Evolutionary conservation across 2,113 vertebrate species (phyloP), one percentile per base, ranked within the genome.

Genomic region (Rynchops niger): DNA sequence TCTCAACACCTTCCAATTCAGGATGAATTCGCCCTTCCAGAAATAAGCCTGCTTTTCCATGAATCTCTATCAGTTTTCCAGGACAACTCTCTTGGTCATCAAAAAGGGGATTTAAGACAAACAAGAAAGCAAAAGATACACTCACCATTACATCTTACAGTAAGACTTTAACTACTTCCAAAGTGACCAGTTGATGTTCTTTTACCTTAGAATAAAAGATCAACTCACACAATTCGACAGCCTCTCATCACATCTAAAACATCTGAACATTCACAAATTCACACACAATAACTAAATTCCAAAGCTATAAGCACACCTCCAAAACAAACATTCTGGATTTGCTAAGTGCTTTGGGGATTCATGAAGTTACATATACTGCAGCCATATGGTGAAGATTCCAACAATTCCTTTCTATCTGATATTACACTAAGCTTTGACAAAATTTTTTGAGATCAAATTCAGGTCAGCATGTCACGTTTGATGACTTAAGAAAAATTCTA

Each of bases 41-140:
- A 97, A 99, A 99, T 25, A 99, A 98, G 23, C 99, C 99, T 6
- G 99, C 99, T 71, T 99, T 99, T 42, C 99, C 99, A 0, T 97
- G 95, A 70, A 99, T 99, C 96, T 99, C 99, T 76, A 99, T 99
- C 97, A 99, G 96, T 61, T 99, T 99, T 69, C 99, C 99, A 3
- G 99, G 99, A 95, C 99, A 99, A 53, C 98, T 99, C 92, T 99
- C 99, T 99, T 98, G n/a, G 74, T 50, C 27, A 42, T 82, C 63
- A 71, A 43, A 79, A 91, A 92, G 4, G 34, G 11, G 65, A 93
- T 96, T 96, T 49, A 94, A 95, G 82, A 58, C 38, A 70, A 93
- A 94, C 2, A 73, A 81, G 38, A 85, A 88, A 26, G 45, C 62
- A 1, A 93, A 65, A 82, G 90, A 90, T 15, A 63, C 42, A 65